Conservation (phyloP, 2,113 vertebrate species). For the Heterocephalus glaber region DNA sequence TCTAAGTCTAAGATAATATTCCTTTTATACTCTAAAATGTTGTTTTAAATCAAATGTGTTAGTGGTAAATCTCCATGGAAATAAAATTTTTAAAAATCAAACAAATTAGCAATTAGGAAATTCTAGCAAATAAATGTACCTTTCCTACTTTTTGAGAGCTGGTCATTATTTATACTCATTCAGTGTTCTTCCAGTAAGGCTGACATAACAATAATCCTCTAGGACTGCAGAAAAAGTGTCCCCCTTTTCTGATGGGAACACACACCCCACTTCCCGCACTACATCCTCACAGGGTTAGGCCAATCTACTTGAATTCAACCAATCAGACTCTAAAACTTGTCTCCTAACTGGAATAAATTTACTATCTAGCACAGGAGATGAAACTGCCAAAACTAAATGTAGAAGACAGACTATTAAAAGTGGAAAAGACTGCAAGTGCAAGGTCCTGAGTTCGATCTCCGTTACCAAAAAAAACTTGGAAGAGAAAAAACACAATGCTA, state of each 20-base stretch:
- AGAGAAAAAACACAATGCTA: background rate
- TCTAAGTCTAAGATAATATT: background rate
- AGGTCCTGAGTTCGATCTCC: too few species aligned
- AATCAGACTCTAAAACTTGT: background rate
- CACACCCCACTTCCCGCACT: too few species aligned
- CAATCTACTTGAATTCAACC: background rate
- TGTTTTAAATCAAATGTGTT: background rate
- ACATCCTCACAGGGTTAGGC: background rate
- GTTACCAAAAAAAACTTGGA: too few species aligned
- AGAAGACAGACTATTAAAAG: background rate
- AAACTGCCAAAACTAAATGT: background rate
- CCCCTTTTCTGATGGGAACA: background rate
- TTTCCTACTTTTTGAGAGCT: background rate
- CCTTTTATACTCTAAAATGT: background rate
- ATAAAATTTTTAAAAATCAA: background rate
- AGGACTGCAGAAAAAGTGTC: background rate
- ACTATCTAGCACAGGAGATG: background rate
- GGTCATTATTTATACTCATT: background rate
- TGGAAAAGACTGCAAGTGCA: too few species aligned
- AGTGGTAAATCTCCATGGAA: background rate
- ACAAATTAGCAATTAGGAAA: background rate
- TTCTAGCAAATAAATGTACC: background rate
- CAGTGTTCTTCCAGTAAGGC: background rate
- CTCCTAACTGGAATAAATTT: background rate
- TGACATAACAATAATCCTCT: accelerated